phyloP scores from a whole-genome alignment of 92 coral and sea anemone genomes.

The Porites divaricata region DNA sequence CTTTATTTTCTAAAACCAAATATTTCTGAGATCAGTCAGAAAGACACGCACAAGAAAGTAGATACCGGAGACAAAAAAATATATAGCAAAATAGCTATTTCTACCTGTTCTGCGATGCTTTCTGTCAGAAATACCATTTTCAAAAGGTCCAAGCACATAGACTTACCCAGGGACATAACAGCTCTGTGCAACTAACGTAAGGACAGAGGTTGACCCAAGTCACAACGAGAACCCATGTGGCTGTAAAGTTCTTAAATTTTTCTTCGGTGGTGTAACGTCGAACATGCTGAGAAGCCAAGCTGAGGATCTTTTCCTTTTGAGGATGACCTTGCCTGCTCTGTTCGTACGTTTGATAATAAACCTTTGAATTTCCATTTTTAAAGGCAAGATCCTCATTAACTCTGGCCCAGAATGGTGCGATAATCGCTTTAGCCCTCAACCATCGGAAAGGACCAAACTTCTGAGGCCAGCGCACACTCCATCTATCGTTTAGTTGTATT shows the following conservation, averaged over 20 bases:
- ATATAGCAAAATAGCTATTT: too few relatives aligned
- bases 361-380: not conserved
- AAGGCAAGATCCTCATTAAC: not conserved
- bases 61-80: too few relatives aligned
- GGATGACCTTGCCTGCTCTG: not conserved
- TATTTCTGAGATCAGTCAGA: too few relatives aligned
- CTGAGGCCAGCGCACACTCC: slow-evolving; percentile 34
- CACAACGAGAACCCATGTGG: not conserved
- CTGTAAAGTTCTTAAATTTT: not conserved
- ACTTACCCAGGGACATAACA: not conserved
- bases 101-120: too few relatives aligned
- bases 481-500: not conserved
- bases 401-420: slow-evolving; percentile 42
- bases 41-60: too few relatives aligned
- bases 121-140: too few relatives aligned
- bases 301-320: not conserved
- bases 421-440: slow-evolving; percentile 1
- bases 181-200: not conserved
- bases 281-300: not conserved
- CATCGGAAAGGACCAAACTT: slow-evolving; percentile 45
- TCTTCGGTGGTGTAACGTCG: not conserved
- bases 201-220: not conserved
- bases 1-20: too few relatives aligned
- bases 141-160: not conserved
- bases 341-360: not conserved